Percentiles rank a stretch among this genome's conserved stretches.
Conservation (phyloP, 2,797 vertebrate species). For the Phyllotis vaccarum region DNA sequence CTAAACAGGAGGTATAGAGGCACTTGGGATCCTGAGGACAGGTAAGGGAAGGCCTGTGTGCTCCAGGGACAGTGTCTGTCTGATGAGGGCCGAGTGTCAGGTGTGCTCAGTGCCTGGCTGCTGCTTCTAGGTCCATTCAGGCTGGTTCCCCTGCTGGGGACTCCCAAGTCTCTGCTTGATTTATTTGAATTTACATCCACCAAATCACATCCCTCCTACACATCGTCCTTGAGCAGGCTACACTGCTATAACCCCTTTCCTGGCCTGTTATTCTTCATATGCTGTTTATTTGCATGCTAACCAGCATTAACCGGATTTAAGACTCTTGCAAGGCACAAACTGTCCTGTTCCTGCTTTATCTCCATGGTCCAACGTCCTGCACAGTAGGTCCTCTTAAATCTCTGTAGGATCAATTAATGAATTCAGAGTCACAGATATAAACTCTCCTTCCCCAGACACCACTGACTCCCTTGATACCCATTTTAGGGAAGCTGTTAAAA, state of each 20-base stretch:
- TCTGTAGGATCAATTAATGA: constrained; percentile 18
- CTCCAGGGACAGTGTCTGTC: background rate
- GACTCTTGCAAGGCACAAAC: background rate
- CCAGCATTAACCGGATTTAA: background rate
- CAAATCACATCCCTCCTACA: background rate
- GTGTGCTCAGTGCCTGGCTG: too few species aligned
- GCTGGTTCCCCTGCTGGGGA: background rate
- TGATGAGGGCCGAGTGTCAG: too few species aligned
- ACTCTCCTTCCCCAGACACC: constrained; percentile 22
- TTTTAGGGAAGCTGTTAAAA: constrained; percentile 70
- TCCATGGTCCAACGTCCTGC: background rate
- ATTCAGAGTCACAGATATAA: constrained; percentile 32
- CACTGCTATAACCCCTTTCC: background rate
- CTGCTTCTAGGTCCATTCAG: background rate
- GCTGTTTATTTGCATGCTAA: background rate
- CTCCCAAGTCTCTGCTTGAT: background rate
- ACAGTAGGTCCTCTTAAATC: background rate
- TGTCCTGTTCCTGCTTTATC: background rate
- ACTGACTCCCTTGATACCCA: constrained; percentile 27
- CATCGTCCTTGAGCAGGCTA: background rate
- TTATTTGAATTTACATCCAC: background rate
- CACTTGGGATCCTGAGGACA: background rate
- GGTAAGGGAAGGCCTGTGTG: background rate
- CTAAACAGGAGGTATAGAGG: background rate
- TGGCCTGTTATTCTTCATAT: accelerated